These are phyloP conservation scores for Atta texana DNA, from an alignment of 1,140 invertebrate species.

Conservation along the genomic window DNA sequence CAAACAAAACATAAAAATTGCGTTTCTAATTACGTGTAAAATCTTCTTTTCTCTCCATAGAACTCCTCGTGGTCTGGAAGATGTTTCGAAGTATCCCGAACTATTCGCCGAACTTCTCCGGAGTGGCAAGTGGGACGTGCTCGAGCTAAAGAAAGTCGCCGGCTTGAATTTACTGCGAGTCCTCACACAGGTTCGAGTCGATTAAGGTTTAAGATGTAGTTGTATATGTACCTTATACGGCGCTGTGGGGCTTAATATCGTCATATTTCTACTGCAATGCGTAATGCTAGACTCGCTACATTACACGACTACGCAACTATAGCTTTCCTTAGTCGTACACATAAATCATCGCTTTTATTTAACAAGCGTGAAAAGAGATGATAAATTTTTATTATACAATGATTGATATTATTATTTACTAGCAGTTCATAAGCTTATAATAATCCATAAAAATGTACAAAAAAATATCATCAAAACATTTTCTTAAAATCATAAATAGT, in stretches of 20 bases:
- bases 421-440: background rate
- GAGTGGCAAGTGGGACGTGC: constrained; percentile 92
- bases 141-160: constrained; percentile 95
- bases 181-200: constrained; percentile 82
- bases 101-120: constrained; percentile 94
- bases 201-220: constrained; percentile 23
- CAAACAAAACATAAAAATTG: background rate
- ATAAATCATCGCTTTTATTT: constrained; percentile 7
- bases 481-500: background rate
- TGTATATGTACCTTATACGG: background rate
- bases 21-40: constrained; percentile 23
- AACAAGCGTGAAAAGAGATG: background rate
- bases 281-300: constrained; percentile 8
- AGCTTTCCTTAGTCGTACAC: background rate
- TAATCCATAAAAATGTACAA: background rate
- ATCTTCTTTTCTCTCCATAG: constrained; percentile 84
- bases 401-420: constrained; percentile 27
- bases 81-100: constrained; percentile 95
- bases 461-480: background rate
- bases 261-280: constrained; percentile 41
- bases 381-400: constrained; percentile 20
- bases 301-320: background rate
- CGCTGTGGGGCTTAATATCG: constrained; percentile 24
- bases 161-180: constrained; percentile 95
- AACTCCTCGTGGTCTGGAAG: constrained; percentile 94